Percentiles rank a stretch among this genome's conserved stretches.
Evolutionary conservation across 2,113 vertebrate genomes (phyloP).

Genomic region (Hypanus sabinus): DNA sequence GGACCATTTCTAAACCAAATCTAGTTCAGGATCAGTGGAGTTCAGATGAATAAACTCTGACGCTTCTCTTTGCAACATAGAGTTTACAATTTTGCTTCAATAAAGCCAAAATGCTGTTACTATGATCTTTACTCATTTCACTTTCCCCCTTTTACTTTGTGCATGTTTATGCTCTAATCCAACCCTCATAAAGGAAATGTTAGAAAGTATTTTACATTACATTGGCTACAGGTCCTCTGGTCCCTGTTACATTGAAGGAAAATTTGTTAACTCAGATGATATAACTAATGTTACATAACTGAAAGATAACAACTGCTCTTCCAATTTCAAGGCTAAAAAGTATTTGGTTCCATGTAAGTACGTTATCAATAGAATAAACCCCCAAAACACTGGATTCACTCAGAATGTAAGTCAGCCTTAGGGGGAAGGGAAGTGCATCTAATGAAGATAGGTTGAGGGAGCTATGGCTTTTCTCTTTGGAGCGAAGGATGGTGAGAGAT

Average conservation of each 20-base stretch:
- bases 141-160: background rate
- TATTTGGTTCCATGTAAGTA: background rate
- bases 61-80: background rate
- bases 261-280: background rate
- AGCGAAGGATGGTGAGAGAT: no score
- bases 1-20: background rate
- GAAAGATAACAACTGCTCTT: background rate
- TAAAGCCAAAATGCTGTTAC: background rate
- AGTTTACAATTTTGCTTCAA: slow-evolving; percentile 7
- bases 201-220: background rate
- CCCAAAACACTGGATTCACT: no score
- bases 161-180: slow-evolving; percentile 14
- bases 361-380: no score
- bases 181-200: background rate
- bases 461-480: no score
- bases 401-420: no score
- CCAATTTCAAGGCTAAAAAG: background rate
- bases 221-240: slow-evolving; percentile 28
- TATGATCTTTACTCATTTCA: slow-evolving; percentile 17
- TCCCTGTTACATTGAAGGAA: background rate
- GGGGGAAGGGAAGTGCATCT: no score
- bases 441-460: no score
- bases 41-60: background rate
- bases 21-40: background rate
- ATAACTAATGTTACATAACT: background rate